Evolutionary conservation across 2,888 invertebrate genomes (phyloP), one percentile per base, ranked within the genome.

Genomic region (Ormyrus thymus): DNA sequence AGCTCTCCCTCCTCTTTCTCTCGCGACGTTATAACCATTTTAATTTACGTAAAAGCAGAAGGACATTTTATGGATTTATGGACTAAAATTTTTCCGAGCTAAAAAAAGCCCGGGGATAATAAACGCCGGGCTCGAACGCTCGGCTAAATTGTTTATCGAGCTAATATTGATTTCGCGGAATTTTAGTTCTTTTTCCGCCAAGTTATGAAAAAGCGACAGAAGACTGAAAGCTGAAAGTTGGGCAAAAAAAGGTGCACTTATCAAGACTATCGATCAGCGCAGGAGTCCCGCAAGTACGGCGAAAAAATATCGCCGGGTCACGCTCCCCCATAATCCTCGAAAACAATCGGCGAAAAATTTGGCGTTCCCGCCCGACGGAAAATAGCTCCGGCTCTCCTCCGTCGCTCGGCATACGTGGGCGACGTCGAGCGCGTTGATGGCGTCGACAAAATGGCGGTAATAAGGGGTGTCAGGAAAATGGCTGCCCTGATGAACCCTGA

Each of bases 391-490:
- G 50, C 45, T 48, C 13, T 13, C n/a, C 43, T 58, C 43, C 13
- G 5, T 5, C 15, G 55, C 6, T 7, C 11, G 15, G 50, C 50
- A 50, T 29, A 29, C 29, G 70, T 7, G 29, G 0, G 48, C 8
- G 50, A 46, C 4, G 68, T 66, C 58, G 79, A 62, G 80, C 64
- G 69, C 80, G 80, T 71, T 80, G 79, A 74, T 78, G 77, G 69
- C 55, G 78, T 83, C 85, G 84, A 86, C 86, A 87, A 87, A 87
- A 87, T 87, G 86, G 86, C 86, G 86, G 87, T 86, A 87, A 87
- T 87, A 87, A 87, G 87, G 86, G 87, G 87, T 87, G 87, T 86
- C 86, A 84, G 84, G 85, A 87, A 87, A 87, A 87, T 87, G 86
- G 87, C 87, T 82, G 86, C 84, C 83, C 86, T 87, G 87, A 87